Conservation (phyloP, 2,797 vertebrate genomes). For the Coracias cyanogaster region DNA sequence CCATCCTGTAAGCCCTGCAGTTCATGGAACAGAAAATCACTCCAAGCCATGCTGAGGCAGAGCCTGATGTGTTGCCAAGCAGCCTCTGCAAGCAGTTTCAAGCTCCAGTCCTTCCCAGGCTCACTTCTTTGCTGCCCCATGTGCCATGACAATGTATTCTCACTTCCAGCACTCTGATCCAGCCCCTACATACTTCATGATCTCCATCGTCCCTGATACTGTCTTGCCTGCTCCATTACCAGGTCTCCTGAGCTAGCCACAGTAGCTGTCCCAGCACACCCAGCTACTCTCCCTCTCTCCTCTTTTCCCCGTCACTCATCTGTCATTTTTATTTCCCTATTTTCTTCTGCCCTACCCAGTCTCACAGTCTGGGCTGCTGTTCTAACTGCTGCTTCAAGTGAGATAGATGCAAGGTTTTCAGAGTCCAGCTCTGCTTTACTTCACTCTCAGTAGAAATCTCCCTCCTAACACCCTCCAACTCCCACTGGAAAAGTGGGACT, state of each 20-base stretch:
- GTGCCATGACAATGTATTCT: background rate
- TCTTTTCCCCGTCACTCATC: background rate
- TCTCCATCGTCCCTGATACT: background rate
- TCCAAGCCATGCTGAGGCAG: background rate
- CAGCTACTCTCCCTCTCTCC: background rate
- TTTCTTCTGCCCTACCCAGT: background rate
- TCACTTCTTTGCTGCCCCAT: background rate
- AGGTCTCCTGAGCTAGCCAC: background rate
- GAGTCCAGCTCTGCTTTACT: background rate
- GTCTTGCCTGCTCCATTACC: background rate
- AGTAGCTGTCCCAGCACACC: background rate
- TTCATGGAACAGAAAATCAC: background rate
- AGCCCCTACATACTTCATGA: background rate
- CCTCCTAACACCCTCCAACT: background rate
- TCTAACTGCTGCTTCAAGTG: background rate
- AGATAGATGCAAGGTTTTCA: background rate
- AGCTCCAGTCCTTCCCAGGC: background rate
- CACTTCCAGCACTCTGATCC: background rate
- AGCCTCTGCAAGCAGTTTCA: background rate
- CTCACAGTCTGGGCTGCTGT: accelerated
- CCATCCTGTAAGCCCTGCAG: background rate
- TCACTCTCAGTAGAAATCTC: background rate
- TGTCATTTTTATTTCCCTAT: background rate
- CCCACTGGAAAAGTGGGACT: accelerated
- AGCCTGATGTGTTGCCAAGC: background rate